Conservation (phyloP, 2,797 vertebrate species). For the Xiphorhynchus erythropygius region DNA sequence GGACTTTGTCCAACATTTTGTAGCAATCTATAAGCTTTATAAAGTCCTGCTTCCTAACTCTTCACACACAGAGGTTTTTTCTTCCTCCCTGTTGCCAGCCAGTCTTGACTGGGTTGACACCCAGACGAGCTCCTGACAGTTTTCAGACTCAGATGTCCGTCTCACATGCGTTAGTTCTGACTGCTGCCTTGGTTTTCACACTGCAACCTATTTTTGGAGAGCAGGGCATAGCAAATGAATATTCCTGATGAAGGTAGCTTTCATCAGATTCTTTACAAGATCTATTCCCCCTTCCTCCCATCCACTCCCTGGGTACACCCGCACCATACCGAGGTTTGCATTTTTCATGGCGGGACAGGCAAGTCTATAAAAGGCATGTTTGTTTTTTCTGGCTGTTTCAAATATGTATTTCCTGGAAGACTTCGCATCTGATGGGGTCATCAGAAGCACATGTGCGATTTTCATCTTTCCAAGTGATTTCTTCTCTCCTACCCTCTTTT, state of each 20-base stretch:
- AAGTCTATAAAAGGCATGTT: slow-evolving; percentile 56
- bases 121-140: background rate
- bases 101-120: background rate
- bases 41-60: background rate
- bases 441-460: slow-evolving; percentile 59
- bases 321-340: slow-evolving; percentile 25
- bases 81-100: background rate
- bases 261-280: slow-evolving; percentile 41
- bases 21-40: background rate
- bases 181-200: background rate
- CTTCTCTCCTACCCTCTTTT: background rate
- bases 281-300: slow-evolving; percentile 8
- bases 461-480: slow-evolving; percentile 34
- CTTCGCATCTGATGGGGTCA: slow-evolving; percentile 45
- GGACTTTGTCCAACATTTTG: background rate
- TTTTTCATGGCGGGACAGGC: slow-evolving; percentile 56
- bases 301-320: slow-evolving; percentile 17
- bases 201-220: slow-evolving; percentile 13
- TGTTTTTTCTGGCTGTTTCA: slow-evolving; percentile 62
- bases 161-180: background rate
- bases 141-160: background rate
- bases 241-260: slow-evolving; percentile 41
- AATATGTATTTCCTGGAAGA: slow-evolving; percentile 66
- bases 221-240: background rate
- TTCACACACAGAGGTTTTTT: accelerated